These are phyloP conservation scores for Microctonus hyperodae DNA, from an alignment of 2,888 invertebrate species.

Conservation along the genomic window DNA sequence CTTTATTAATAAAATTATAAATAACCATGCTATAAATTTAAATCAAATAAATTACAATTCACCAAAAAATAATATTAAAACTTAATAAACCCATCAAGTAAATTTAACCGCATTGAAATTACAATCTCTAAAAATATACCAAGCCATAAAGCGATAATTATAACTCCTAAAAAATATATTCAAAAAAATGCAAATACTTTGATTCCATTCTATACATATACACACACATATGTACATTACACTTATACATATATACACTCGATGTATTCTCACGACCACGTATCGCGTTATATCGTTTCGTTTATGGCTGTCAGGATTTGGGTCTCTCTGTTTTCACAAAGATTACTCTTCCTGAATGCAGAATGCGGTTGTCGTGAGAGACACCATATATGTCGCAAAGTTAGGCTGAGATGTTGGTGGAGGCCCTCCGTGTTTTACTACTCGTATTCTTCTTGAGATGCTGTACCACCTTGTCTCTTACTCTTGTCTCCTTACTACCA, in stretches of 20 bases:
- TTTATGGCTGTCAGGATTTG: constrained; percentile 46
- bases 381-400: constrained; percentile 23
- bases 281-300: constrained; percentile 46
- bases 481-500: constrained; percentile 9
- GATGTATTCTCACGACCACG: constrained; percentile 9
- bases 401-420: background rate
- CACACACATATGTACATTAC: no score
- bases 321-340: constrained; percentile 39
- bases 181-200: background rate
- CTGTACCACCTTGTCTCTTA: constrained; percentile 11
- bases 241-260: constrained; percentile 5
- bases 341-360: constrained; percentile 48
- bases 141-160: no score
- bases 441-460: constrained; percentile 11
- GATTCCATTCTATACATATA: no score
- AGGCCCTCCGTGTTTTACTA: background rate
- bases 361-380: constrained; percentile 42
- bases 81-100: no score
- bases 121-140: no score
- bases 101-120: no score
- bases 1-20: no score
- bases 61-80: no score
- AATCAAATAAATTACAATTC: no score
- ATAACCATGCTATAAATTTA: no score
- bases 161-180: no score